Conservation (phyloP, 2,888 invertebrate species). For the Tricholauxania praeusta region DNA sequence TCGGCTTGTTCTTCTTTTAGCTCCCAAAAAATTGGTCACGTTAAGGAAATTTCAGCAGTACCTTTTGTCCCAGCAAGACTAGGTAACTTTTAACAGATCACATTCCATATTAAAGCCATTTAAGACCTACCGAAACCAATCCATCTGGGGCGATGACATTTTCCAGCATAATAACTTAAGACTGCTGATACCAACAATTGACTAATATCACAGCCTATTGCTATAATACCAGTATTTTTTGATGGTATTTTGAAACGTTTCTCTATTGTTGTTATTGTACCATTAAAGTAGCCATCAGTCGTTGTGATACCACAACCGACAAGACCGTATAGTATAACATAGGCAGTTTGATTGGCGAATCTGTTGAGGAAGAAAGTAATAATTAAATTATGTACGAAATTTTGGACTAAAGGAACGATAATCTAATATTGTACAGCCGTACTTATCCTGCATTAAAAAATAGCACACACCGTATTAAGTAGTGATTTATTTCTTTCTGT, state of each 20-base stretch:
- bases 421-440: no score
- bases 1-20: no score
- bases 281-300: conserved; percentile 78
- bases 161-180: conserved; percentile 78
- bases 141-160: conserved; percentile 80
- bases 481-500: no score
- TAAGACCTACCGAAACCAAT: conserved; percentile 71
- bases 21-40: not conserved
- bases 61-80: not conserved
- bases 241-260: conserved; percentile 81
- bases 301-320: conserved; percentile 78
- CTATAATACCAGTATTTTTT: conserved; percentile 77
- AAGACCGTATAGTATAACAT: conserved; percentile 74
- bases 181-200: conserved; percentile 76
- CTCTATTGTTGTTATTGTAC: conserved; percentile 80
- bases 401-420: no score
- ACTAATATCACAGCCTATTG: conserved; percentile 81
- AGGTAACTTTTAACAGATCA: not conserved
- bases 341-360: conserved; percentile 68
- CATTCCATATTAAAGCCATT: not conserved
- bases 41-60: not conserved
- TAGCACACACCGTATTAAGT: no score
- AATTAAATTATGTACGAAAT: conserved; percentile 58
- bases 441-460: no score
- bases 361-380: conserved; percentile 58